phyloP scores from a whole-genome alignment of 2,888 invertebrate species.

The Erebia palarica region DNA sequence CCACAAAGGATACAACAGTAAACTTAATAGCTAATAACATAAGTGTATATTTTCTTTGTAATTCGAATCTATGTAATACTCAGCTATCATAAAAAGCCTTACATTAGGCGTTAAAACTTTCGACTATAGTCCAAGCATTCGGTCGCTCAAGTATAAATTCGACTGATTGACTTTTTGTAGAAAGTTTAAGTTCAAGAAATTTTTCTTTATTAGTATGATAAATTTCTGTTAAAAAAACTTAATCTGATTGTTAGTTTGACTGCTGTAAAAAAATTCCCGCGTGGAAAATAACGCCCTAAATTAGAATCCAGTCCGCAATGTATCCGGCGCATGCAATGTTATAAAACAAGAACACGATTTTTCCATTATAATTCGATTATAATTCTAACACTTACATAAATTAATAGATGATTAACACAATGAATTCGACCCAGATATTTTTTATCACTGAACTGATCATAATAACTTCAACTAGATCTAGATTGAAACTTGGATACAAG shows the following conservation, averaged over 20 bases:
- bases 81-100: background rate
- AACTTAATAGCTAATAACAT: too few relatives aligned
- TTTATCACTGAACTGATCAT: background rate
- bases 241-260: too few relatives aligned
- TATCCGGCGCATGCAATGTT: slow-evolving; percentile 4
- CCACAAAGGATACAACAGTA: too few relatives aligned
- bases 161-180: background rate
- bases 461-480: too few relatives aligned
- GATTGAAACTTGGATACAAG: background rate
- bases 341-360: slow-evolving; percentile 7
- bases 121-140: background rate
- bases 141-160: background rate
- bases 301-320: background rate
- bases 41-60: too few relatives aligned
- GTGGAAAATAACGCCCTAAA: background rate
- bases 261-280: too few relatives aligned
- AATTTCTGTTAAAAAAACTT: too few relatives aligned
- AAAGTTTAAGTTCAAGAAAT: background rate
- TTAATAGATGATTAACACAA: background rate
- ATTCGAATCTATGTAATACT: background rate
- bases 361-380: slow-evolving; percentile 12
- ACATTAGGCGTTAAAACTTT: background rate
- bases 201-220: background rate
- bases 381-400: background rate
- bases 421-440: slow-evolving; percentile 4